Evolutionary conservation across 2,113 vertebrate species (phyloP).

Genomic region (Eonycteris spelaea): DNA sequence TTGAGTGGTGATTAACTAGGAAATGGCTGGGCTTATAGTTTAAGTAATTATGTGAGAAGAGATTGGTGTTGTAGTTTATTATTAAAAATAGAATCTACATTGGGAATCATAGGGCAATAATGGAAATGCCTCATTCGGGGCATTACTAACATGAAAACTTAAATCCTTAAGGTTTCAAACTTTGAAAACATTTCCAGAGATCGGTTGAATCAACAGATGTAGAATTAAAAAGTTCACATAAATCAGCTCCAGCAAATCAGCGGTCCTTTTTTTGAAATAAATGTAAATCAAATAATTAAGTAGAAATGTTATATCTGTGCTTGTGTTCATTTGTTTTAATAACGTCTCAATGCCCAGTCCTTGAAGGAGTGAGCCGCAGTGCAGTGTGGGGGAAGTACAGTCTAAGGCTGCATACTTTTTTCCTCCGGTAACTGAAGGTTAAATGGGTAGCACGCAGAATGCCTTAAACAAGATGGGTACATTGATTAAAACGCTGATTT

Average conservation of each 20-base stretch:
- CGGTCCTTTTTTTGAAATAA: conserved; percentile 10
- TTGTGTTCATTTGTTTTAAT: conserved; percentile 26
- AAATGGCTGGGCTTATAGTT: not conserved
- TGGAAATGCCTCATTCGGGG: not conserved
- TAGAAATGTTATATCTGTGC: not conserved
- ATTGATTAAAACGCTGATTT: conserved; percentile 99
- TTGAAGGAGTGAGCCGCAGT: conserved; percentile 50
- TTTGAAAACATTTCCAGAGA: not conserved
- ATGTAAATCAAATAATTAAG: conserved; percentile 34
- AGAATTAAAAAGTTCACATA: not conserved
- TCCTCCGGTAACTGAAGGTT: conserved; percentile 86
- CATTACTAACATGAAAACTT: not conserved
- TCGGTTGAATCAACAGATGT: not conserved
- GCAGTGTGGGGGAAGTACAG: conserved; percentile 9
- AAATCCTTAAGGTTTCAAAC: not conserved
- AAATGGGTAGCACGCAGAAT: conserved; percentile 87
- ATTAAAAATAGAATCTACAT: not conserved
- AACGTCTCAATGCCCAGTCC: conserved; percentile 68
- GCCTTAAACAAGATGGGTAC: conserved; percentile 96
- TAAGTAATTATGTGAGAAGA: not conserved
- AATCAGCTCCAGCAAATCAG: not conserved
- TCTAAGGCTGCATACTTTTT: conserved; percentile 62
- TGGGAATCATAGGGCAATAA: not conserved
- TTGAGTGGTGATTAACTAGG: not conserved
- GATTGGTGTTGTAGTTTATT: not conserved